phyloP scores from a whole-genome alignment of 2,797 vertebrate genomes.

The Argya squamiceps region DNA sequence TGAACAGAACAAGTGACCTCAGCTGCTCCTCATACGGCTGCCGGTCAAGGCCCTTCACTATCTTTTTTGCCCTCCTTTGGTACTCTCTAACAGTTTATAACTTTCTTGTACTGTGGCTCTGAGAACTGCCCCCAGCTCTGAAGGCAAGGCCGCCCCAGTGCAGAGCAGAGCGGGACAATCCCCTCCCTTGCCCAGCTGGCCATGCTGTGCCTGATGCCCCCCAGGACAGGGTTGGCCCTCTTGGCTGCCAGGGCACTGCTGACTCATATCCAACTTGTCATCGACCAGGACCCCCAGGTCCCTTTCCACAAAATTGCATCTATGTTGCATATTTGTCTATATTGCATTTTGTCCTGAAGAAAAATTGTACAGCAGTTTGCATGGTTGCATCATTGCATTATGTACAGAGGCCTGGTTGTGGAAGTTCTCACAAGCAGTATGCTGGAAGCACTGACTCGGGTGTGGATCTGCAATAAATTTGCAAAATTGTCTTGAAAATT shows the following conservation, averaged over 20 bases:
- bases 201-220: background rate
- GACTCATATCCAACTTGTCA: background rate
- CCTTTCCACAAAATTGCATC: background rate
- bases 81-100: accelerated
- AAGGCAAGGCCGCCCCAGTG: accelerated
- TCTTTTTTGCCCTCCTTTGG: background rate
- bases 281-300: accelerated
- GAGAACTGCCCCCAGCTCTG: background rate
- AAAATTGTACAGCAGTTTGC: conserved; percentile 13
- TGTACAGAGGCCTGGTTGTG: conserved; percentile 28
- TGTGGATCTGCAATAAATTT: conserved; percentile 53
- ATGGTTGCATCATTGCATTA: conserved; percentile 58
- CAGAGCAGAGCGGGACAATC: background rate
- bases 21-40: accelerated
- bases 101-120: background rate
- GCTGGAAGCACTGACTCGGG: conserved; percentile 39
- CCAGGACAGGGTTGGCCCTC: accelerated
- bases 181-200: accelerated
- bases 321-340: background rate
- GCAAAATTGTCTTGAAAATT: conserved; percentile 71
- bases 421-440: conserved; percentile 26
- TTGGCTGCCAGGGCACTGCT: background rate
- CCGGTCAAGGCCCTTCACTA: background rate
- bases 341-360: conserved; percentile 36
- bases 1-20: background rate